These are phyloP conservation scores for Peromyscus attwateri DNA, from an alignment of 2,797 vertebrate genomes.

Conservation along the genomic window DNA sequence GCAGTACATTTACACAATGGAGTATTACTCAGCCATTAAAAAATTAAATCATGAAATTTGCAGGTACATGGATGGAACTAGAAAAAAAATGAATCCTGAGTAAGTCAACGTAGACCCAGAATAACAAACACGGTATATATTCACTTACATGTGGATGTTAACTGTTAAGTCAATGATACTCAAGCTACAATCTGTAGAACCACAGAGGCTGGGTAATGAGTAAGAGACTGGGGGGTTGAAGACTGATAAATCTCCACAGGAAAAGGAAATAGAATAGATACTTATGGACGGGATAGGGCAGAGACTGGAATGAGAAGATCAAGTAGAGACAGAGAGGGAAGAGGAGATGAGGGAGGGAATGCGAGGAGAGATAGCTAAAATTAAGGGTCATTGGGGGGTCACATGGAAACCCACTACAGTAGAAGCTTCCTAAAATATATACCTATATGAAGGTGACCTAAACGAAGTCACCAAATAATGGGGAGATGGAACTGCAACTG, in stretches of 20 bases:
- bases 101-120: neutral
- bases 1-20: neutral
- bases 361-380: neutral
- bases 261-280: neutral
- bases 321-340: neutral
- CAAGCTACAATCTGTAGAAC: neutral
- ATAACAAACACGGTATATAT: neutral
- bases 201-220: neutral
- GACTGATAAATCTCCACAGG: neutral
- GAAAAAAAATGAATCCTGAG: neutral
- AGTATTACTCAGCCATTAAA: neutral
- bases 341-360: neutral
- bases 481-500: neutral
- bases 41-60: neutral
- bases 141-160: neutral
- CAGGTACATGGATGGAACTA: neutral
- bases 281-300: neutral
- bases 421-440: neutral
- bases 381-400: neutral
- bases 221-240: neutral
- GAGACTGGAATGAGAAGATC: neutral
- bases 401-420: neutral
- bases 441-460: neutral
- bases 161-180: neutral
- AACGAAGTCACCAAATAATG: neutral